These are phyloP conservation scores for Epinephelus cyanopodus DNA, from an alignment of 2,113 vertebrate genomes.

Conservation along the genomic window DNA sequence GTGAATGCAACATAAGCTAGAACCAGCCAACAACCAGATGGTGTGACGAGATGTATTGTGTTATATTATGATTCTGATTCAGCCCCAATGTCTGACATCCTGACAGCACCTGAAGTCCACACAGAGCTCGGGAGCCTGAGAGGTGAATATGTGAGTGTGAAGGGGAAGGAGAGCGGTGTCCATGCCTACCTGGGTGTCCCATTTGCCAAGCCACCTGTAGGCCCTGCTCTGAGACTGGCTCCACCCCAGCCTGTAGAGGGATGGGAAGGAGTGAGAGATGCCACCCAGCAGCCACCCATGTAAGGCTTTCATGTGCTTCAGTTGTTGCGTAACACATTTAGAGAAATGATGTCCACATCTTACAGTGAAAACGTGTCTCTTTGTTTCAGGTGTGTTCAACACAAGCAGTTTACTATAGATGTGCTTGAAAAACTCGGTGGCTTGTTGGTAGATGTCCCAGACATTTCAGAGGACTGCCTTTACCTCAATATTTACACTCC, in stretches of 20 bases:
- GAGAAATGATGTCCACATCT: not conserved
- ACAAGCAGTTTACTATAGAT: rapidly evolving
- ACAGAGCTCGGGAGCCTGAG: constrained; percentile 69
- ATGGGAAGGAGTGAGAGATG: constrained; percentile 87
- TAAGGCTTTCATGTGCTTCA: constrained; percentile 70
- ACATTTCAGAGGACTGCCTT: constrained; percentile 84
- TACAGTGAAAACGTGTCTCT: not conserved
- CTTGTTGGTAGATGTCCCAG: constrained; percentile 4
- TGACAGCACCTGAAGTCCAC: constrained; percentile 80
- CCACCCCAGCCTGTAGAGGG: constrained; percentile 83
- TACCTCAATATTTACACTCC: constrained; percentile 85
- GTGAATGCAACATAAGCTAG: not conserved
- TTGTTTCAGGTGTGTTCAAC: constrained; percentile 80
- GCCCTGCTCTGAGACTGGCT: constrained; percentile 84
- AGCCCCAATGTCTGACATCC: not conserved
- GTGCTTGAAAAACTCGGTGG: not conserved
- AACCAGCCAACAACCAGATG: not conserved
- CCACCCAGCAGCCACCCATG: constrained; percentile 84
- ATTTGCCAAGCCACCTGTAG: constrained; percentile 90
- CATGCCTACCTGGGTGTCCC: constrained; percentile 88
- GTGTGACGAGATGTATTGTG: not conserved
- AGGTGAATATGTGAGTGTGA: constrained; percentile 75
- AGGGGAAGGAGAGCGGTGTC: constrained; percentile 78
- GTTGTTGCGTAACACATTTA: not conserved
- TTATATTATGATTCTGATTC: not conserved